These are phyloP conservation scores for Venusia cambrica DNA, from an alignment of 2,888 invertebrate genomes.

Conservation along the genomic window DNA sequence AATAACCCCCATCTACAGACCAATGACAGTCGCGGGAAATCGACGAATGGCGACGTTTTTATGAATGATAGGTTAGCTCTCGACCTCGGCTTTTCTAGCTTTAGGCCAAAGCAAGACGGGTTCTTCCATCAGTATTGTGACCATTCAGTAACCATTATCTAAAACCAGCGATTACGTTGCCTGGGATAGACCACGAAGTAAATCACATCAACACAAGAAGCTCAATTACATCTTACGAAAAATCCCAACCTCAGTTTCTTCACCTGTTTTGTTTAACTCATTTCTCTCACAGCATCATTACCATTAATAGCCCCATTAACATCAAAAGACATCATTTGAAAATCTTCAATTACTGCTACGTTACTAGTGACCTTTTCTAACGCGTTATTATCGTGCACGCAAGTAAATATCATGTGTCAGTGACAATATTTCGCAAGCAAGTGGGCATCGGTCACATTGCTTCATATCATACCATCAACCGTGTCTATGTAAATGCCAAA, in stretches of 20 bases:
- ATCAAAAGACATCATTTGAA: slow-evolving; percentile 43
- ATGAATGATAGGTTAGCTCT: too few species aligned
- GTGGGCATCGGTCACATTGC: slow-evolving; percentile 44
- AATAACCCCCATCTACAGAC: too few species aligned
- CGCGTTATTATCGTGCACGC: slow-evolving; percentile 52
- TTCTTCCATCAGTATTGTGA: too few species aligned
- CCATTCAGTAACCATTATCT: background rate
- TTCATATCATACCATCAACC: slow-evolving; percentile 57
- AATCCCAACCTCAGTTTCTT: background rate
- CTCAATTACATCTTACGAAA: too few species aligned
- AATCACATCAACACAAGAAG: too few species aligned
- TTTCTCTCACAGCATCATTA: slow-evolving; percentile 24
- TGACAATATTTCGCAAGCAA: slow-evolving; percentile 60
- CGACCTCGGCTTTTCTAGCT: too few species aligned
- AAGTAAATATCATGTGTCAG: slow-evolving; percentile 54
- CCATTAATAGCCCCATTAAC: slow-evolving; percentile 36
- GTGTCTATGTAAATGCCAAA: slow-evolving; percentile 67
- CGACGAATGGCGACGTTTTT: too few species aligned
- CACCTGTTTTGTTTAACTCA: slow-evolving; percentile 11
- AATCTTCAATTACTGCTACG: slow-evolving; percentile 49
- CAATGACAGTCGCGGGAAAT: too few species aligned
- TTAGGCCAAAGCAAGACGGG: too few species aligned
- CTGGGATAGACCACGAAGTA: too few species aligned
- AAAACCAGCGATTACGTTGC: too few species aligned
- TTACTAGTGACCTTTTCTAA: slow-evolving; percentile 55